phyloP scores from a whole-genome alignment of 2,113 vertebrate genomes.

The Dasyurus viverrinus region DNA sequence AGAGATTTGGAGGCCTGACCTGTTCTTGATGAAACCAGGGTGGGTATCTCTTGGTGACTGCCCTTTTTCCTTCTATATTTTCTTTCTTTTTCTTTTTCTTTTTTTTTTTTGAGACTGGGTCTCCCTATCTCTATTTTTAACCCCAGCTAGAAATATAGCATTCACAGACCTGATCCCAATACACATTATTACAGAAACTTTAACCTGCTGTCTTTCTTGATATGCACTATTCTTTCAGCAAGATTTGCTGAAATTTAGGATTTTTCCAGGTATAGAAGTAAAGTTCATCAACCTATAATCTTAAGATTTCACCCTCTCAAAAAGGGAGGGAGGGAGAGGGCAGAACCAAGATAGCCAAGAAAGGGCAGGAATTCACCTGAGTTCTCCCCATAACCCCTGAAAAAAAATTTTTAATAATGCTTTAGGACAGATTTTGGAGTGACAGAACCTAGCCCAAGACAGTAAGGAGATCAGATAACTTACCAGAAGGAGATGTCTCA shows the following conservation, averaged over 20 bases:
- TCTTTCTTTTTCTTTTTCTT: neutral
- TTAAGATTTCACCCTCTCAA: neutral
- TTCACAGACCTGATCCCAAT: neutral
- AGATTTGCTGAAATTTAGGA: neutral
- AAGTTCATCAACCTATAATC: neutral
- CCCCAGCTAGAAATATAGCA: neutral
- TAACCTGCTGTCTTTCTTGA: neutral
- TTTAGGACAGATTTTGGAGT: too few relatives aligned
- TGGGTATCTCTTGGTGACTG: neutral
- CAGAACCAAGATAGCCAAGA: too few relatives aligned
- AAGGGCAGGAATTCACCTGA: too few relatives aligned
- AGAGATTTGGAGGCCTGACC: neutral
- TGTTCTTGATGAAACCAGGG: neutral
- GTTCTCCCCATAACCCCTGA: too few relatives aligned
- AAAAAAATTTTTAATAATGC: too few relatives aligned
- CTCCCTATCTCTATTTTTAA: neutral
- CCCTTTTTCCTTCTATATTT: neutral
- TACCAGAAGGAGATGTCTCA: too few relatives aligned
- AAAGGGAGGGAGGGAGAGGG: too few relatives aligned
- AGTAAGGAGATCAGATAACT: too few relatives aligned
- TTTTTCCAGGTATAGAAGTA: neutral
- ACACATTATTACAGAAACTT: neutral
- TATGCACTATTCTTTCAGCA: neutral
- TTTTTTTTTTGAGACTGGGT: neutral
- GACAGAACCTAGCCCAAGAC: too few relatives aligned